Evolutionary conservation across 2,797 vertebrate genomes (phyloP).

Genomic region (Miichthys miiuy): DNA sequence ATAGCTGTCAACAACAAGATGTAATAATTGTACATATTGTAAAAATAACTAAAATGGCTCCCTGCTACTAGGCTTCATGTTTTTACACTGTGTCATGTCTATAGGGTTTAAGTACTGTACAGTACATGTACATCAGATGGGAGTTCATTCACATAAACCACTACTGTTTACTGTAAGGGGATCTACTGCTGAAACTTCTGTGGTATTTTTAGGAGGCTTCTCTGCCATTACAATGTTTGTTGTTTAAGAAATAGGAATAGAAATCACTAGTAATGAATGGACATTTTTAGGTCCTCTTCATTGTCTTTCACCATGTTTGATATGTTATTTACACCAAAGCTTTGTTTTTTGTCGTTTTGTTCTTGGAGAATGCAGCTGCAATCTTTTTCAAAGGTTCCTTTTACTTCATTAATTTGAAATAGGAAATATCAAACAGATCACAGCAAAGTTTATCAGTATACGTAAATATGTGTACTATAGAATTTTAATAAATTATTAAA

Average conservation of each 20-base stretch:
- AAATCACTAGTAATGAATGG: not conserved
- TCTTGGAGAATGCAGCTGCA: slow-evolving; percentile 13
- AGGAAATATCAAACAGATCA: not conserved
- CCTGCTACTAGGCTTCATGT: not conserved
- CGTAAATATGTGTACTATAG: not conserved
- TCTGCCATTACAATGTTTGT: slow-evolving; percentile 12
- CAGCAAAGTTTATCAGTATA: not conserved
- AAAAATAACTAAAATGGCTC: slow-evolving; percentile 20
- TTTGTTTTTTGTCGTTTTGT: not conserved
- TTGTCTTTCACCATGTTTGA: not conserved
- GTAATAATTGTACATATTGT: slow-evolving; percentile 53
- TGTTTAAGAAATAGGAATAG: slow-evolving; percentile 2
- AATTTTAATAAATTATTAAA: slow-evolving; percentile 9
- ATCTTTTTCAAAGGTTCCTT: not conserved
- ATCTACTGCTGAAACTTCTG: slow-evolving; percentile 10
- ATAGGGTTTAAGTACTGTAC: not conserved
- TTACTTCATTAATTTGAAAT: not conserved
- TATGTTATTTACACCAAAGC: not conserved
- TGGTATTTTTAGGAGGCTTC: not conserved
- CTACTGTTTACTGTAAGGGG: slow-evolving; percentile 4
- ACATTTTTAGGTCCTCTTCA: not conserved
- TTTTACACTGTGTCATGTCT: slow-evolving; percentile 9
- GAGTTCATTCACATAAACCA: not conserved
- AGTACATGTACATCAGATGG: not conserved
- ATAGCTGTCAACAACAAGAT: slow-evolving; percentile 34